Base-by-base conservation (phyloP, 1,140 invertebrate genomes). In the Procambarus virginalis region DNA sequence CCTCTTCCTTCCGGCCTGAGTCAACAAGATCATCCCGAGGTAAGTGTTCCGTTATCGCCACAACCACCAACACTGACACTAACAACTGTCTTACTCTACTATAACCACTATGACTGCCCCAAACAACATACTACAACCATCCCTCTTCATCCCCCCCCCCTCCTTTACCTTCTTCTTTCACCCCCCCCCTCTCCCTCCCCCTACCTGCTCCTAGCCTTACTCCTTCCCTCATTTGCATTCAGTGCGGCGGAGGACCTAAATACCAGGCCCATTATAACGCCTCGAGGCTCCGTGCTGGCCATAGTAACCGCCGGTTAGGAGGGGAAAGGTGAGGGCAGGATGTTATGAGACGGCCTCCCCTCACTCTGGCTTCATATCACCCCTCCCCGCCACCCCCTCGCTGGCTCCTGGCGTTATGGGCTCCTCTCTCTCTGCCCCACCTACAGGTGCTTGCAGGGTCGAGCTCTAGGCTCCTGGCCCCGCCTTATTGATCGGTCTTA, bases 181-280 rank as follows among this genome's bases (percentile, higher is more conserved):
- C 3, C 14, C 34, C 48, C 12, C 64, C 20, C 64, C 17, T 68
- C 64, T 2, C 20, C 3, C 2, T 2, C 55, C 55, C 12, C 55
- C 55, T 58, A 34, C 78, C 51, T 80, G 46, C 81, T 64, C 45
- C 45, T 55, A 55, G 51, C 20, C 64, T 73, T 70, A 34, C 68
- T 48, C 45, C 64, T 60, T 70, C 83, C 73, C 46, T 75, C 68
- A 75, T 75, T 84, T 76, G 73, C 83, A 73, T 81, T 55, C 79
- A 81, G 55, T 51, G 51, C 10, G 48, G 22, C 10, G 83, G 10
- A 55, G 83, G 51, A 81, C 51, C 51, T 81, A 81, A 81, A 60
- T 81, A 81, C 79, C 51, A 12, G 20, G 20, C 17, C 79, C 79
- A 60, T 81, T 60, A 81, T 60, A 45, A 55, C 55, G 55, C 79